Conservation (phyloP, 2,888 invertebrate species). For the Daptonema setosum region DNA sequence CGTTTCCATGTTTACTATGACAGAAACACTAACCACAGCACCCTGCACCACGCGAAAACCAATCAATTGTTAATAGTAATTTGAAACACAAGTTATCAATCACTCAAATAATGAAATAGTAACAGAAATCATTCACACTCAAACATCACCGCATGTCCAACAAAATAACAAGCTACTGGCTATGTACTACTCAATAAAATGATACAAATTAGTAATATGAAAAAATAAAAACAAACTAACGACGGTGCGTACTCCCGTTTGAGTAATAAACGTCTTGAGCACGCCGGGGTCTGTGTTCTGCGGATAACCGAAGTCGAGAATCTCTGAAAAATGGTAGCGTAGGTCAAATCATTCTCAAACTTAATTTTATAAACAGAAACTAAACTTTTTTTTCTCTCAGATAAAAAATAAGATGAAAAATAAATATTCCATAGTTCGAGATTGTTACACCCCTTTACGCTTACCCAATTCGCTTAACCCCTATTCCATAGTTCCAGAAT, state of each 20-base stretch:
- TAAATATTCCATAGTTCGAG: too few species aligned
- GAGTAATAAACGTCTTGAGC: conserved; percentile 93
- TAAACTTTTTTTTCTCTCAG: too few species aligned
- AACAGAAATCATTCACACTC: not conserved
- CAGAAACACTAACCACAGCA: not conserved
- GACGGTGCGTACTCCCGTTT: conserved; percentile 57
- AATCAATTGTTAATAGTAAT: too few species aligned
- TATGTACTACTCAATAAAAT: too few species aligned
- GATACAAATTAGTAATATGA: too few species aligned
- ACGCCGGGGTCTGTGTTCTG: conserved; percentile 99
- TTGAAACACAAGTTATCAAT: too few species aligned
- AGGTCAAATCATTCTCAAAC: not conserved
- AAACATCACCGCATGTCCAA: too few species aligned
- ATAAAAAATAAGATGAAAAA: too few species aligned
- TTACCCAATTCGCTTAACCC: too few species aligned
- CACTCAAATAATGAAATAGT: not conserved
- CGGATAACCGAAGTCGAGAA: conserved; percentile 95
- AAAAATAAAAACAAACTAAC: conserved; percentile 12
- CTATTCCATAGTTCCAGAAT: too few species aligned
- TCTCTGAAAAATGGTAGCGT: conserved; percentile 43
- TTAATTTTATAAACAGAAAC: not conserved
- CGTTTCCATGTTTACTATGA: not conserved
- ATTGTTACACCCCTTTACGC: too few species aligned
- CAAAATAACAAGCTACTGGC: too few species aligned
- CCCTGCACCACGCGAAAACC: not conserved